Evolutionary conservation across 2,113 vertebrate genomes (phyloP).

Genomic region (Cisticola juncidis): DNA sequence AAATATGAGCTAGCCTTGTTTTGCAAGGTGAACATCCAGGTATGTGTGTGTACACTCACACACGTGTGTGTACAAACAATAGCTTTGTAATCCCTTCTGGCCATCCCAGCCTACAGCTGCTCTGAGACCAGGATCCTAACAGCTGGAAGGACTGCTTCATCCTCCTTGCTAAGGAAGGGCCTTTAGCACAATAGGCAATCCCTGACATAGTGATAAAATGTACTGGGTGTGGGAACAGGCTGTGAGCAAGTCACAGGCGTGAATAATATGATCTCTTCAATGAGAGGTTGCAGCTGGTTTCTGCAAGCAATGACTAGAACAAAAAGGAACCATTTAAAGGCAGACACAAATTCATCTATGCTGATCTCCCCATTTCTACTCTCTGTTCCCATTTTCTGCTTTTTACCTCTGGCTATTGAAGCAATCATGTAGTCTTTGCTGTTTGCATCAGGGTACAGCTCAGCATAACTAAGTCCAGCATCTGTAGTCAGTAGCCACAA

Average conservation of each 20-base stretch:
- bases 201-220: neutral
- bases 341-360: neutral
- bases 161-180: neutral
- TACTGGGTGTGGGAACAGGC: neutral
- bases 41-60: fast-evolving
- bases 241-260: fast-evolving
- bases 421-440: neutral
- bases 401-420: neutral
- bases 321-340: neutral
- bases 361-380: neutral
- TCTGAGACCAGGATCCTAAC: neutral
- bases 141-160: neutral
- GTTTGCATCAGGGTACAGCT: neutral
- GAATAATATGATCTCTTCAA: neutral
- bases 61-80: fast-evolving
- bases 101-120: neutral
- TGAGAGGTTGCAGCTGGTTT: neutral
- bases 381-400: neutral
- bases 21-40: neutral
- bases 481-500: neutral
- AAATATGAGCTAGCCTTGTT: neutral
- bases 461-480: neutral
- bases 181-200: neutral
- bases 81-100: neutral
- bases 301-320: neutral